Evolutionary conservation across 2,888 invertebrate species (phyloP), one percentile per base, ranked within the genome.

Genomic region (Anodontia alba): DNA sequence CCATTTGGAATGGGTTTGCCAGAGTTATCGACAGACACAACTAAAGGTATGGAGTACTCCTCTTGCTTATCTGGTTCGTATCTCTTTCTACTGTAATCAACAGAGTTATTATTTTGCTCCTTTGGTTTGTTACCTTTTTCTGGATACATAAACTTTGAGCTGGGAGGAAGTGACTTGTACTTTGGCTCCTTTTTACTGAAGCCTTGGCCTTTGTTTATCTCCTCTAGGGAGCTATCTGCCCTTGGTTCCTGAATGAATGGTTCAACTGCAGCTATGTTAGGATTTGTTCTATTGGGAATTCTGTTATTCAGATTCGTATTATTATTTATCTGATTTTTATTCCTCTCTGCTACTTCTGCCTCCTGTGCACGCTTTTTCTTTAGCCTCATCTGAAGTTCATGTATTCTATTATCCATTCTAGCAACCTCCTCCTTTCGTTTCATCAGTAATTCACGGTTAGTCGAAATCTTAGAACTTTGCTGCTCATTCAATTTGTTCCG

Each of bases 401-500:
- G 97, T 92, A 99, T 99, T 90, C 98, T 96, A 91, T 97, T 96
- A 95, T 99, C 99, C 93, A 99, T 98, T 90, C 97, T 97, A 77
- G 97, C 96, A 96, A 98, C 97, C 95, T 99, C 98, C 88, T 98
- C 98, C 93, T 98, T 98, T 70, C 98, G 96, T 90, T 97, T 97
- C 76, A 97, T 97, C 90, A 99, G 95, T 62, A 98, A 97, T 91
- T 98, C 97, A 83, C 98, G 96, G 95, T 99, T 98, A 90, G 97
- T 97, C 86, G 97, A 97, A 90, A 99, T 96, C 91, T 98, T 96
- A 88, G 97, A 97, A 95, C 97, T 98, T 95, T 98, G 98, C 94
- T 99, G 98, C 95, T 98, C 97, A 95, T 98, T 98, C 95, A 99
- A 95, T 95, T 98, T 98, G 95, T 98, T 99, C 84, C 98, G 98